Evolutionary conservation across 2,113 vertebrate species (phyloP).

Genomic region (Calyptommatus sinebrachiatus): DNA sequence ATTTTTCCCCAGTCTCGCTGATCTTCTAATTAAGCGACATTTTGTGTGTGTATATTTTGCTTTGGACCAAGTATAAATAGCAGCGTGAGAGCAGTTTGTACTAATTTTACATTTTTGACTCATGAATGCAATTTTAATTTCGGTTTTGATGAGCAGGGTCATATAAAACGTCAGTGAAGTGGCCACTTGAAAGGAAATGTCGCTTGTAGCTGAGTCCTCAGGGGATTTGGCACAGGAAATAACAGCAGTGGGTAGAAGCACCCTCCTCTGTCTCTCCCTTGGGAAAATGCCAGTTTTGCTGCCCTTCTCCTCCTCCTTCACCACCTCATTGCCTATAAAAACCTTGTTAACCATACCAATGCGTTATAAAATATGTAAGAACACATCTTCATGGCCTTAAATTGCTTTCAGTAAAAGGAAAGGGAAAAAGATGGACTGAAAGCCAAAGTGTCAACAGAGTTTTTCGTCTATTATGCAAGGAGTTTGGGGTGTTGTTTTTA

Average conservation of each 20-base stretch:
- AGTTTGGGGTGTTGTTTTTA: neutral
- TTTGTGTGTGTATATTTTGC: neutral
- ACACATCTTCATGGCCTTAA: no score
- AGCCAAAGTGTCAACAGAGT: no score
- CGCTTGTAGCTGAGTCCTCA: rapidly evolving
- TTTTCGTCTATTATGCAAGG: neutral
- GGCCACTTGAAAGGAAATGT: conserved; percentile 31
- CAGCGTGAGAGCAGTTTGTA: neutral
- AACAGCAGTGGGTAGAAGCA: neutral
- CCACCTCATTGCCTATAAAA: neutral
- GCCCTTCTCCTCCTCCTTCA: neutral
- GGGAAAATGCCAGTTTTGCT: neutral
- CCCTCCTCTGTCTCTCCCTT: neutral
- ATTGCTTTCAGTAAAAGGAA: no score
- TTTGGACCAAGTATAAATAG: conserved; percentile 25
- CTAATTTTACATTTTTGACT: conserved; percentile 9
- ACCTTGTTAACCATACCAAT: neutral
- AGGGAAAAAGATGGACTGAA: no score
- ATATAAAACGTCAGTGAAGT: conserved; percentile 14
- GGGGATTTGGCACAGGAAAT: neutral
- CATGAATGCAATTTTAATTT: conserved; percentile 12
- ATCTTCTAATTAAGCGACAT: neutral
- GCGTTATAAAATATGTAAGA: no score
- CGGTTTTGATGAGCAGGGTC: conserved; percentile 23
- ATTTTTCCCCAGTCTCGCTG: neutral